Conservation (phyloP, 2,797 vertebrate species). For the Vireo griseus region DNA sequence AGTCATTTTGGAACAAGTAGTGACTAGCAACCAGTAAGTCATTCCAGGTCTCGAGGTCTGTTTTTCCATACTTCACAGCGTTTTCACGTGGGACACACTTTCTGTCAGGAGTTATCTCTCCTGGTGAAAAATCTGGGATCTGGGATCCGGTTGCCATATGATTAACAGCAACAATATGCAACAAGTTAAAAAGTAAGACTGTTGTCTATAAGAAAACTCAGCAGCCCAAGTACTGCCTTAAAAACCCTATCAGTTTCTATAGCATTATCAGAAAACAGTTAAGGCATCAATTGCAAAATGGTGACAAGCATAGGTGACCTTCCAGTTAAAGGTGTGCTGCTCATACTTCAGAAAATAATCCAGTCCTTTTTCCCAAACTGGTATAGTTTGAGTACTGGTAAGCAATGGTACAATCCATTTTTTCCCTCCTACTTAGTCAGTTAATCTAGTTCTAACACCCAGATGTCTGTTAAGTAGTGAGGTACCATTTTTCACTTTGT, state of each 20-base stretch:
- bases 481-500: not conserved
- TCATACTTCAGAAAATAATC: not conserved
- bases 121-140: not conserved
- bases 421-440: rapidly evolving
- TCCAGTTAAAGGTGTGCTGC: not conserved
- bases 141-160: not conserved
- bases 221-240: not conserved
- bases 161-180: not conserved
- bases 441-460: not conserved
- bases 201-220: not conserved
- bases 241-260: not conserved
- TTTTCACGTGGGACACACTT: not conserved
- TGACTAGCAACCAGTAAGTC: not conserved
- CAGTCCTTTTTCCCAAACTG: not conserved
- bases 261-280: not conserved
- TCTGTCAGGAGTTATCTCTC: not conserved
- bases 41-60: not conserved
- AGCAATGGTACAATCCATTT: not conserved
- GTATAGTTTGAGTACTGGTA: not conserved
- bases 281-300: not conserved
- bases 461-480: not conserved
- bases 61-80: not conserved
- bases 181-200: not conserved
- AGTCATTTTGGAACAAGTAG: not conserved
- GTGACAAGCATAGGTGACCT: not conserved